Evolutionary conservation across 2,797 vertebrate species (phyloP).

Genomic region (Pygocentrus nattereri): DNA sequence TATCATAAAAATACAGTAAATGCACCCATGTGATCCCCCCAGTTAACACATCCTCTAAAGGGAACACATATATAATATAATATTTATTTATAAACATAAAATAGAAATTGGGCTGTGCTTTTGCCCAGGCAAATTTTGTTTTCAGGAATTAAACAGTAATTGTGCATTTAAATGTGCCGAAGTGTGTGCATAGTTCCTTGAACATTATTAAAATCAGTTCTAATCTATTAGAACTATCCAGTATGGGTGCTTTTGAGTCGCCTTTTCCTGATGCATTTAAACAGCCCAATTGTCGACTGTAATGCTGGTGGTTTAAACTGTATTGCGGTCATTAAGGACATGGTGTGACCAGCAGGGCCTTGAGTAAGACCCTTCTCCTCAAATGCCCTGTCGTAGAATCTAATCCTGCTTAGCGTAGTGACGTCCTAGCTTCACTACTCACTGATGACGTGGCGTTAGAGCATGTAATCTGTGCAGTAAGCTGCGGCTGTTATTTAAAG

Average conservation of each 20-base stretch:
- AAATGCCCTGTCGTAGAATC: not conserved
- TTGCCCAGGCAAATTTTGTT: too few species aligned
- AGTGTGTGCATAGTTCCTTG: too few species aligned
- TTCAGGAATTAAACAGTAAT: too few species aligned
- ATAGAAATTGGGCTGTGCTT: too few species aligned
- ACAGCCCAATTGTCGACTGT: not conserved
- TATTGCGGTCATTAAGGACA: not conserved
- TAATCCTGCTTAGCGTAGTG: not conserved
- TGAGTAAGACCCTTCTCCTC: constrained; percentile 1
- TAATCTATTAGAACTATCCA: not conserved
- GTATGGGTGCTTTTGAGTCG: not conserved
- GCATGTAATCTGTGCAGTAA: constrained; percentile 10
- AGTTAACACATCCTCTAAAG: too few species aligned
- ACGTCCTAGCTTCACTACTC: not conserved
- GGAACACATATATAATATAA: too few species aligned
- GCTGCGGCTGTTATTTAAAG: not conserved
- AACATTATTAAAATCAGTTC: too few species aligned
- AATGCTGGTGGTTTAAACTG: not conserved
- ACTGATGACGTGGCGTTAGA: not conserved
- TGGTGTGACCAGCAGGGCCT: not conserved
- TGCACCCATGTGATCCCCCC: too few species aligned
- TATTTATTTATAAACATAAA: too few species aligned
- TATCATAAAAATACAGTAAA: too few species aligned
- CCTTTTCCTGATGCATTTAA: too few species aligned
- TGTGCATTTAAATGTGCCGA: too few species aligned